Evolutionary conservation across 2,888 invertebrate genomes (phyloP).

Genomic region (Epicampocera succincta): DNA sequence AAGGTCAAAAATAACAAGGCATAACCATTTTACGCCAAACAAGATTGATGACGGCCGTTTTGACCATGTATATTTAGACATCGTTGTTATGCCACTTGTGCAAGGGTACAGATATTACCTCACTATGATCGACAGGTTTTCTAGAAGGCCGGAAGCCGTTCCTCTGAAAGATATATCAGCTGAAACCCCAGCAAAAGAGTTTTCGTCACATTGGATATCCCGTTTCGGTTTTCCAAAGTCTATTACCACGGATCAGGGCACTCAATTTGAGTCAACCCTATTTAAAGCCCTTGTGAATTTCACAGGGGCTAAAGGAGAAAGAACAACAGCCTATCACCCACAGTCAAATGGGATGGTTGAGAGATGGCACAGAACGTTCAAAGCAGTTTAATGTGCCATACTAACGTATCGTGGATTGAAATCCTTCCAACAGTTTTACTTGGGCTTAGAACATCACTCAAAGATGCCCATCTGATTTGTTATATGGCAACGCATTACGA

Average conservation of each 20-base stretch:
- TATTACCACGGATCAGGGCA: too few species aligned
- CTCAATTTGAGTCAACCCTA: conserved; percentile 52
- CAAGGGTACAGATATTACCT: conserved; percentile 28
- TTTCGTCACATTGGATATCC: conserved; percentile 27
- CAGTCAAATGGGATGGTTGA: conserved; percentile 63
- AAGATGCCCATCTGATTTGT: conserved; percentile 34
- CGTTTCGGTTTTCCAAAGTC: conserved; percentile 6
- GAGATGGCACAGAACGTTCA: conserved; percentile 61
- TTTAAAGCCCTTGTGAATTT: conserved; percentile 41
- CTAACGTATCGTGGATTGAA: conserved; percentile 19
- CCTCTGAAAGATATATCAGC: too few species aligned
- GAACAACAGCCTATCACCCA: conserved; percentile 63
- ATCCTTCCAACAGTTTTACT: conserved; percentile 34
- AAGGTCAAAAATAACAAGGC: conserved; percentile 33
- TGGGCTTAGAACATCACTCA: conserved; percentile 7
- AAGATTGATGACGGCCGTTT: conserved; percentile 69
- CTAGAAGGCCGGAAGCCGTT: too few species aligned
- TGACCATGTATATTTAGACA: conserved; percentile 80
- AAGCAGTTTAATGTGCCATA: conserved; percentile 60
- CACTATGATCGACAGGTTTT: conserved; percentile 23
- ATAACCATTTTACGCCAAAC: conserved; percentile 9
- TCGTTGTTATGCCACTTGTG: conserved; percentile 38
- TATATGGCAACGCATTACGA: conserved; percentile 1
- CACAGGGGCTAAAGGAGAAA: conserved; percentile 44
- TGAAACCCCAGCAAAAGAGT: conserved; percentile 3